These are phyloP conservation scores for Neotragus moschatus DNA, from an alignment of 2,113 vertebrate species.

Conservation along the genomic window DNA sequence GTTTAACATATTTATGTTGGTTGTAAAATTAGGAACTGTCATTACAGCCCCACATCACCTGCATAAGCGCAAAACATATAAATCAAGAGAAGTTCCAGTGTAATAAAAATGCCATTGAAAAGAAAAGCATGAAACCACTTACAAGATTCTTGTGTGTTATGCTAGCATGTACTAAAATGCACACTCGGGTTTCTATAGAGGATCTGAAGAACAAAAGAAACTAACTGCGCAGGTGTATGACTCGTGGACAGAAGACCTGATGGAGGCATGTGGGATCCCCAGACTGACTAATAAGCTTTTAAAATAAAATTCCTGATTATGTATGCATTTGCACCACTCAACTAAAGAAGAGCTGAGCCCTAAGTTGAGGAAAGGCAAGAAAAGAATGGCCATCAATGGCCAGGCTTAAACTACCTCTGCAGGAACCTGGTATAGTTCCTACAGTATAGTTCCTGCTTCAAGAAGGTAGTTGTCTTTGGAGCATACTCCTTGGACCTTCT, in stretches of 20 bases:
- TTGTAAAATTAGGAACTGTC: constrained; percentile 77
- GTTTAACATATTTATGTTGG: constrained; percentile 70
- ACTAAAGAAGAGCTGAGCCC: not conserved
- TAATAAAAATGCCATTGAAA: constrained; percentile 68
- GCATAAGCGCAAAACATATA: constrained; percentile 66
- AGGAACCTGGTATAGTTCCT: not conserved
- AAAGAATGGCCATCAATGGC: not conserved
- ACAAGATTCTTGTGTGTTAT: not conserved
- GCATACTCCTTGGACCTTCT: not conserved
- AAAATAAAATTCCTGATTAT: not conserved
- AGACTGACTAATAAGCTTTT: not conserved
- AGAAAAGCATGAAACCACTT: constrained; percentile 62
- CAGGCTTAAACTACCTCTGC: not conserved
- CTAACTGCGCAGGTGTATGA: not conserved
- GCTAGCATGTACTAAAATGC: not conserved
- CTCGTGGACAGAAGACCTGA: not conserved
- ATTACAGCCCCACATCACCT: constrained; percentile 69
- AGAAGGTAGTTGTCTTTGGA: not conserved
- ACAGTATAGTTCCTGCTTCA: not conserved
- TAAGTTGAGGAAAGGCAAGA: not conserved
- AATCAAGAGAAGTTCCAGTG: constrained; percentile 65
- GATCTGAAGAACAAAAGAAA: constrained; percentile 50
- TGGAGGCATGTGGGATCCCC: not conserved
- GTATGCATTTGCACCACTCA: not conserved
- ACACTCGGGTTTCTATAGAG: not conserved